Conservation (phyloP, 2,888 invertebrate species). For the Limenitis camilla region DNA sequence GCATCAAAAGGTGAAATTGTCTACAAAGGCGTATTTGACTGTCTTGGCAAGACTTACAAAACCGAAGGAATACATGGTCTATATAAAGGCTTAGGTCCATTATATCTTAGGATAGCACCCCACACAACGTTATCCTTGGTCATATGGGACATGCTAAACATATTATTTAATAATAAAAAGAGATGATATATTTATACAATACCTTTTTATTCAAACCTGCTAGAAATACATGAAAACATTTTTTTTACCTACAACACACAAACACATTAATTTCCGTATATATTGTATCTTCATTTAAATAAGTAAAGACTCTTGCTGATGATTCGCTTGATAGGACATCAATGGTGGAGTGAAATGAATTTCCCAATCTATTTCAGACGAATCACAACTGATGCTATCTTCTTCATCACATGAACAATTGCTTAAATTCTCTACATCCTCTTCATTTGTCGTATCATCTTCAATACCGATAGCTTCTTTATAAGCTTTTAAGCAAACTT, state of each 20-base stretch:
- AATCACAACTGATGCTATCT: constrained; percentile 42
- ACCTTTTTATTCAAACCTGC: background rate
- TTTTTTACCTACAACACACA: background rate
- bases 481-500: constrained; percentile 44
- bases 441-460: constrained; percentile 23
- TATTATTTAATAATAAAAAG: constrained; percentile 47
- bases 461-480: constrained; percentile 43
- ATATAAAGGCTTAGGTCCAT: constrained; percentile 85
- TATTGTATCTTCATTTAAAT: background rate
- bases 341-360: constrained; percentile 55
- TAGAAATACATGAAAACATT: background rate
- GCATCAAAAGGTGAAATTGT: constrained; percentile 76
- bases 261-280: background rate
- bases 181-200: constrained; percentile 24
- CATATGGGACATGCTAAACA: constrained; percentile 80
- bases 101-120: constrained; percentile 84
- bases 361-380: constrained; percentile 59
- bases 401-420: constrained; percentile 40
- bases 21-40: constrained; percentile 84
- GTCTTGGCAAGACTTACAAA: constrained; percentile 82
- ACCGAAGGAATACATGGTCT: constrained; percentile 85
- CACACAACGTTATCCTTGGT: constrained; percentile 85
- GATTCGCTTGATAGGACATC: constrained; percentile 3
- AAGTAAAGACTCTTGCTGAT: background rate
- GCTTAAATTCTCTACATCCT: constrained; percentile 23